phyloP scores from a whole-genome alignment of 2,113 vertebrate species.

The Platycercus adscitus region DNA sequence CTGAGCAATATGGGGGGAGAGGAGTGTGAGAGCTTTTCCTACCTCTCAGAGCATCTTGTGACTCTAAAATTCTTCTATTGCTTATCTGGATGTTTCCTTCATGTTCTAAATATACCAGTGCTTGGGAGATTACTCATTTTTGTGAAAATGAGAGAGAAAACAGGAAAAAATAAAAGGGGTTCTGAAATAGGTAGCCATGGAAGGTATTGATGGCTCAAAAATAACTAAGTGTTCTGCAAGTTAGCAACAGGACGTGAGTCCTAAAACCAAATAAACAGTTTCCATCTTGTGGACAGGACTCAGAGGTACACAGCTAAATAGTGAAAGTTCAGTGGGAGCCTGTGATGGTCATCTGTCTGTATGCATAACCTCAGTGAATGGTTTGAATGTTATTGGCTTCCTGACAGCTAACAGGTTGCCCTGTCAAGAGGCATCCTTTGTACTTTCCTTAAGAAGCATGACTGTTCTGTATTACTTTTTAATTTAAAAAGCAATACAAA shows the following conservation, averaged over 20 bases:
- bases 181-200: background rate
- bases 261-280: background rate
- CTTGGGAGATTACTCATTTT: conserved; percentile 44
- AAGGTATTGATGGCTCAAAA: background rate
- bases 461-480: background rate
- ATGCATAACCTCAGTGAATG: background rate
- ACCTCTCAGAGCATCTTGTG: conserved; percentile 52
- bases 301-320: background rate
- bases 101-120: conserved; percentile 36
- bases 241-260: background rate
- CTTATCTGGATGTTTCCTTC: conserved; percentile 45
- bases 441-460: background rate
- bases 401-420: background rate
- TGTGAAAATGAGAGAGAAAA: background rate
- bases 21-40: conserved; percentile 47
- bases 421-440: background rate
- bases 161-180: background rate
- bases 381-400: background rate
- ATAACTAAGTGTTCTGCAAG: background rate
- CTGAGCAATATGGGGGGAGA: conserved; percentile 15
- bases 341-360: background rate
- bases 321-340: background rate
- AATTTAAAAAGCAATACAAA: background rate
- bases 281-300: background rate
- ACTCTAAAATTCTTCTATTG: conserved; percentile 46